Conservation (phyloP, 2,113 vertebrate species). For the Vimba vimba region DNA sequence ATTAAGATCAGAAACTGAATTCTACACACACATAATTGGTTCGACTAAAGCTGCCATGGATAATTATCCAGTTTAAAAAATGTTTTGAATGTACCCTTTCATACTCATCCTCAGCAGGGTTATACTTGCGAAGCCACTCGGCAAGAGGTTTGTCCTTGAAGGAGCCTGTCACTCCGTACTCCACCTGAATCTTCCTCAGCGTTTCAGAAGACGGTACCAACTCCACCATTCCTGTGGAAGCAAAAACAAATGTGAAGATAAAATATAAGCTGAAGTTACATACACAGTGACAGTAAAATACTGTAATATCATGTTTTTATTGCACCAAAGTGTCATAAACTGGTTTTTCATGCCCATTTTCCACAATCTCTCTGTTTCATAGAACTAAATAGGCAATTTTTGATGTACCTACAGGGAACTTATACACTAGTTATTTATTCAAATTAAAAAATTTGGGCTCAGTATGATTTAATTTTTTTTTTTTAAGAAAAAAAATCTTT, state of each 20-base stretch:
- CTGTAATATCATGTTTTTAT: neutral
- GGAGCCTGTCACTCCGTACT: constrained; percentile 96
- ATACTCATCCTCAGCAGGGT: constrained; percentile 97
- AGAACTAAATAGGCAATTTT: neutral
- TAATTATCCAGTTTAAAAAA: neutral
- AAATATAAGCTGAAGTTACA: neutral
- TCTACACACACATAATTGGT: neutral
- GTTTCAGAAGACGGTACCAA: constrained; percentile 97
- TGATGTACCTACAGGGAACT: neutral
- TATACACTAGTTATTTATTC: neutral
- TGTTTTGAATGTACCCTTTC: constrained; percentile 85
- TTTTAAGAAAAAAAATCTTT: too few relatives aligned
- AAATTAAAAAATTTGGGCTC: neutral
- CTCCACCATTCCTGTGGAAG: constrained; percentile 90
- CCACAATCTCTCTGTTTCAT: neutral
- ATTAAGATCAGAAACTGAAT: neutral
- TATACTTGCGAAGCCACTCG: constrained; percentile 97
- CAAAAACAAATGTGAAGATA: constrained; percentile 6
- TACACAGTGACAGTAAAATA: neutral
- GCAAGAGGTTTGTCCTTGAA: constrained; percentile 98
- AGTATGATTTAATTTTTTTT: neutral
- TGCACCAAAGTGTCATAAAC: neutral
- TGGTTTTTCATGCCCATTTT: neutral
- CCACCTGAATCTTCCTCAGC: constrained; percentile 97
- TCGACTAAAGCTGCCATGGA: neutral